Base-by-base conservation (phyloP, 2,113 vertebrate species). In the Pseudopipra pipra region DNA sequence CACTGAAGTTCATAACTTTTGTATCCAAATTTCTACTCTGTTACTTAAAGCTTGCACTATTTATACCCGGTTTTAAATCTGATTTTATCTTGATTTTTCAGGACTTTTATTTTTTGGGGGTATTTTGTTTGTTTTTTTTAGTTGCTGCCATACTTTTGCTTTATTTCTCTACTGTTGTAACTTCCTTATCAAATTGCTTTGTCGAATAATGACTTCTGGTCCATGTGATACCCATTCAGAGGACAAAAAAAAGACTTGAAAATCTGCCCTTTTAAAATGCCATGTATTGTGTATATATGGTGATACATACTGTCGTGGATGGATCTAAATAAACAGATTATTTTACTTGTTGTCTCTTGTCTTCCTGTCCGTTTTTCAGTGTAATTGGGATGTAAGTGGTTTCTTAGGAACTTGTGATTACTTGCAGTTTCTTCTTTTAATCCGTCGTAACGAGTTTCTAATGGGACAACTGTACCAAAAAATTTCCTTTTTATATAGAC, bases 381-480 rank as follows among this genome's bases (percentile, higher is more conserved):
- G 59, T 88, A 83, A 74, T 51, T 86, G 33, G 33, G 25, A 27
- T 80, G 39, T 61, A 89, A 87, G 30, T 4, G 3, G 23, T 83
- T 92, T 92, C 49, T 82, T 85, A 76, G 79, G 62, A 76, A 76
- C 11, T 83, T 70, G 51, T 66, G 82, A 92, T 92, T 87, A 56
- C 41, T 90, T 92, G 49, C 71, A 90, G 59, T 93, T 96, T 83
- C 78, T 93, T 95, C 6, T 1, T 95, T 95, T 95, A 88, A 83
- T 88, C 63, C 90, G 67, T 52, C 54, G 25, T 79, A 80, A 88
- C 74, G 82, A 92, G 71, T 88, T 93, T 88, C 61, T 93, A 82
- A 83, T 84, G 59, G 75, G 68, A 88, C 51, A 88, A 66, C 25
- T 6, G 25, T 74, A 77, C 63, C 28, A 5, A 49, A 68, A 59